These are phyloP conservation scores for Epinotia ramella DNA, from an alignment of 2,888 invertebrate genomes.

Conservation along the genomic window DNA sequence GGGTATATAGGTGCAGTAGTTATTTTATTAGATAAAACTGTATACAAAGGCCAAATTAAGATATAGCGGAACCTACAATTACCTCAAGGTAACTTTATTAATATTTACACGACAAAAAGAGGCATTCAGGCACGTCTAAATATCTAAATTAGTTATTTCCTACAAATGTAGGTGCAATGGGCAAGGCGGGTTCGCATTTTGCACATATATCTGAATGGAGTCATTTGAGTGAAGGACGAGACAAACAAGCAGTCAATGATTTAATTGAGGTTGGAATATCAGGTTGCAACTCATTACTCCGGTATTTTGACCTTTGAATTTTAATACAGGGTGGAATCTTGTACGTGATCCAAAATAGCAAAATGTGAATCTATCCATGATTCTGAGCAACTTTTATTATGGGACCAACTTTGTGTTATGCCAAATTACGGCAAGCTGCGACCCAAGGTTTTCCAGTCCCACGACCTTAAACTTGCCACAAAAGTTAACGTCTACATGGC, in stretches of 20 bases:
- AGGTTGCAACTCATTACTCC: background rate
- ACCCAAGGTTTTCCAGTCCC: too few species aligned
- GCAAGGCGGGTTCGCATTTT: background rate
- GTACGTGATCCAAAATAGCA: too few species aligned
- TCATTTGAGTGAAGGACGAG: slow-evolving; percentile 11
- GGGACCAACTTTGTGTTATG: too few species aligned
- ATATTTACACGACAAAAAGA: background rate
- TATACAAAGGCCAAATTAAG: too few species aligned
- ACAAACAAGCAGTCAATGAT: slow-evolving; percentile 17
- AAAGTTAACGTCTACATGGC: too few species aligned
- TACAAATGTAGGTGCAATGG: slow-evolving; percentile 29
- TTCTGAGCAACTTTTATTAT: too few species aligned
- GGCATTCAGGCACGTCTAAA: background rate
- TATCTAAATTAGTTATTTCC: slow-evolving; percentile 16
- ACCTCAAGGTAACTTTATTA: background rate
- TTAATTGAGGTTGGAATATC: slow-evolving; percentile 24
- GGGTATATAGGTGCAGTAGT: too few species aligned
- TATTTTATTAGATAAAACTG: too few species aligned
- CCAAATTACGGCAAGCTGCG: too few species aligned
- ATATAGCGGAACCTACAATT: background rate
- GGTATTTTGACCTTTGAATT: slow-evolving; percentile 7
- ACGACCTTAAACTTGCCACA: too few species aligned
- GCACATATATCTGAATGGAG: slow-evolving; percentile 31
- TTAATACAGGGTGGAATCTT: too few species aligned
- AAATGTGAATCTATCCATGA: too few species aligned